Percentiles rank a stretch among this genome's conserved stretches.
These are phyloP conservation scores for Aphodius granarius DNA, from an alignment of 2,888 invertebrate genomes.

Conservation along the genomic window DNA sequence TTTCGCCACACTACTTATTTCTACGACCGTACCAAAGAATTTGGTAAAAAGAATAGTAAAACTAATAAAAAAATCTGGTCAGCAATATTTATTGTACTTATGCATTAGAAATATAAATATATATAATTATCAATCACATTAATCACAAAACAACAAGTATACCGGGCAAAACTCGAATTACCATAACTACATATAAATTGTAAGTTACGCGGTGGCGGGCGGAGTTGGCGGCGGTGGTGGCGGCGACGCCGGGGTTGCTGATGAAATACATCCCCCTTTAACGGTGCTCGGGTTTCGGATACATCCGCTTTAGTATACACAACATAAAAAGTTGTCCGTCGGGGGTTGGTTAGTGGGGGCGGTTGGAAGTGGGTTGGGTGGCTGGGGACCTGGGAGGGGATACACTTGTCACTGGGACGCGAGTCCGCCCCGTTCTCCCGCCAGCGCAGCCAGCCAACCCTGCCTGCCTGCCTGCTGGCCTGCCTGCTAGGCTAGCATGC, in stretches of 20 bases:
- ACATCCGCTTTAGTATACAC: conserved; percentile 52
- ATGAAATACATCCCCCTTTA: conserved; percentile 22
- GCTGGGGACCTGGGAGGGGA: conserved; percentile 35
- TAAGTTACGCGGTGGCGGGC: background rate
- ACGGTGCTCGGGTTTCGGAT: conserved; percentile 18
- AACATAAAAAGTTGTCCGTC: conserved; percentile 54
- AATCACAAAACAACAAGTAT: background rate
- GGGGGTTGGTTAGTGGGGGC: conserved; percentile 45
- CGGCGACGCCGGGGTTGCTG: background rate
- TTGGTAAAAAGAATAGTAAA: too few relatives aligned
- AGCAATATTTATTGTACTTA: too few relatives aligned
- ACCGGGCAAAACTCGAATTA: background rate
- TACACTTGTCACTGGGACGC: conserved; percentile 50
- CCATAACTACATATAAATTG: background rate
- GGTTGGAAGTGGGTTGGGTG: conserved; percentile 38
- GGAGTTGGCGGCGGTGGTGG: background rate
- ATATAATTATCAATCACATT: background rate
- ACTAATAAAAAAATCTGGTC: too few relatives aligned
- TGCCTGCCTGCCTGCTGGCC: background rate
- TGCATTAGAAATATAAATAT: background rate
- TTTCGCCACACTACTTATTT: too few relatives aligned
- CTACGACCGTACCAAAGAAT: too few relatives aligned
- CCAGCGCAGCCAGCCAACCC: conserved; percentile 13
- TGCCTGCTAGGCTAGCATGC: background rate
- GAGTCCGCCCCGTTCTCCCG: conserved; percentile 29